These are phyloP conservation scores for Hyposmocoma kahamanoa DNA, from an alignment of 1,140 invertebrate species.

Conservation along the genomic window DNA sequence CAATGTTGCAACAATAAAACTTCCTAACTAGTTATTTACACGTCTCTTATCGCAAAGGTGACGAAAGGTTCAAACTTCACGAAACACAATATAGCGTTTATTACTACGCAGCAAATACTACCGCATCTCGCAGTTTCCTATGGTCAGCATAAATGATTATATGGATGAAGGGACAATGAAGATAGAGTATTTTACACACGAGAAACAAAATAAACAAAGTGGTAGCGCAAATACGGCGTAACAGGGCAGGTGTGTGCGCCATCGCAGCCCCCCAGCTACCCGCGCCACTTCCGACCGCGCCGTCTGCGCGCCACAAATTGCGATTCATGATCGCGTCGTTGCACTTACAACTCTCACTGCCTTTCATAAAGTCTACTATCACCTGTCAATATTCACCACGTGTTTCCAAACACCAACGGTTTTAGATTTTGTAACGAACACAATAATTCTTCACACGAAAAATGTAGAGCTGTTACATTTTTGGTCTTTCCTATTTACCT, in stretches of 20 bases:
- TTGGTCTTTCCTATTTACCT: no score
- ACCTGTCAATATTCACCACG: slow-evolving; percentile 9
- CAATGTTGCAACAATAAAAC: no score
- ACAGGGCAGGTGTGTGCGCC: slow-evolving; percentile 32
- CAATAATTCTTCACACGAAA: no score
- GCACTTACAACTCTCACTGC: slow-evolving; percentile 9
- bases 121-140: no score
- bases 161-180: no score
- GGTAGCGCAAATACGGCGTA: slow-evolving; percentile 23
- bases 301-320: slow-evolving; percentile 27
- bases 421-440: slow-evolving; percentile 29
- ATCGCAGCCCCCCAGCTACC: slow-evolving; percentile 22
- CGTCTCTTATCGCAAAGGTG: no score
- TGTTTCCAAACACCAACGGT: slow-evolving; percentile 28
- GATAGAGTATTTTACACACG: background rate
- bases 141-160: no score
- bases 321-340: slow-evolving; percentile 12
- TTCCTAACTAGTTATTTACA: no score
- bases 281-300: slow-evolving; percentile 31
- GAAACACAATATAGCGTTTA: no score
- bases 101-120: no score
- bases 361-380: slow-evolving; percentile 16
- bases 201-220: slow-evolving; percentile 14
- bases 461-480: no score
- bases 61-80: no score